A percentile compares a stretch with the other conserved stretches of the same genome.
Conservation (phyloP, 2,113 vertebrate genomes). For the Gymnobelideus leadbeateri region DNA sequence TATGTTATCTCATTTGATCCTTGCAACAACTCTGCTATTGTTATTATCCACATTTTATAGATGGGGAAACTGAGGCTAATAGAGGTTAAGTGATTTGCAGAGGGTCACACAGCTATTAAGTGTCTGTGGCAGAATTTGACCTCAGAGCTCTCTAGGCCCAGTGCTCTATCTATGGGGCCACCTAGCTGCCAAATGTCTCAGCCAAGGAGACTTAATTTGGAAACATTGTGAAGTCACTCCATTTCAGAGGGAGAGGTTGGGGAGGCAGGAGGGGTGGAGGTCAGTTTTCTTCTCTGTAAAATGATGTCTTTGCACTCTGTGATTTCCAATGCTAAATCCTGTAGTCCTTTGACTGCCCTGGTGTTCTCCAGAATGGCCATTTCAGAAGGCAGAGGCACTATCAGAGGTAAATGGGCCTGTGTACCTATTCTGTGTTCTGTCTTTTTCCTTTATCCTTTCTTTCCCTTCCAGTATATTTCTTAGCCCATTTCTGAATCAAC, state of each 20-base stretch:
- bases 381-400: not conserved
- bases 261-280: accelerated
- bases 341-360: too few relatives aligned
- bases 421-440: too few relatives aligned
- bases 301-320: not conserved
- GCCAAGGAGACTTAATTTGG: too few relatives aligned
- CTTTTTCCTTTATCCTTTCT: not conserved
- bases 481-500: not conserved
- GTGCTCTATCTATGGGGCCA: too few relatives aligned
- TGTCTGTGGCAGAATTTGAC: too few relatives aligned
- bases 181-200: too few relatives aligned
- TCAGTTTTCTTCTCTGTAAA: not conserved
- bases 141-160: too few relatives aligned
- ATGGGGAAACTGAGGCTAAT: not conserved
- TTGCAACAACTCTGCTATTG: not conserved
- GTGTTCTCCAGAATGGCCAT: not conserved
- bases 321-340: not conserved
- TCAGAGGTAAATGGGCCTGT: too few relatives aligned
- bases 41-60: not conserved
- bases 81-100: too few relatives aligned
- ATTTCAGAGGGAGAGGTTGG: too few relatives aligned
- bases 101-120: too few relatives aligned
- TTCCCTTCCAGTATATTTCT: not conserved
- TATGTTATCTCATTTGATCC: not conserved
- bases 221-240: too few relatives aligned